Evolutionary conservation across 2,797 vertebrate species (phyloP).

Genomic region (Etheostoma perlongum): DNA sequence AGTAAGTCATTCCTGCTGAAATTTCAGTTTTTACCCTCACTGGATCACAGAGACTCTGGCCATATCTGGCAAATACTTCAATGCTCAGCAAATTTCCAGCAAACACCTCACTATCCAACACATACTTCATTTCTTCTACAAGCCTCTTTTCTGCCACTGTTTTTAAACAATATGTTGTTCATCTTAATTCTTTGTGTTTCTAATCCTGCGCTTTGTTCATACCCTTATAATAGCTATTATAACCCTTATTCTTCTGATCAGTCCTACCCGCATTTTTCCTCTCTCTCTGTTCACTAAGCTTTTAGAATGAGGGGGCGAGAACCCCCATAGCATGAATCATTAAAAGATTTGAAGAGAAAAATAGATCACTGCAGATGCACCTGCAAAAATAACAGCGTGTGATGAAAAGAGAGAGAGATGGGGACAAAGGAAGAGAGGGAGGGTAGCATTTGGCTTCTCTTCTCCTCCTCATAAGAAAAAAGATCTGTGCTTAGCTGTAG

Average conservation of each 20-base stretch:
- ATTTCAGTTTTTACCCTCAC: conserved; percentile 13
- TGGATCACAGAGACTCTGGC: conserved; percentile 31
- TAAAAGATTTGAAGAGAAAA: conserved; percentile 80
- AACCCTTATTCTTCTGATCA: conserved; percentile 62
- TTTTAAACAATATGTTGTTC: conserved; percentile 37
- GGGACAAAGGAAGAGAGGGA: conserved; percentile 42
- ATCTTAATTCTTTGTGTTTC: conserved; percentile 40
- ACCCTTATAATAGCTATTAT: conserved; percentile 34
- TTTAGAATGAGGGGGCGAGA: conserved; percentile 73
- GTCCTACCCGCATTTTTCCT: conserved; percentile 21
- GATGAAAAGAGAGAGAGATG: conserved; percentile 54
- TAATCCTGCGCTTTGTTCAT: conserved; percentile 52
- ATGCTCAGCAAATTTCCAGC: conserved; percentile 41
- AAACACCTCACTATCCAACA: conserved; percentile 26
- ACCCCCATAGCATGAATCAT: conserved; percentile 83
- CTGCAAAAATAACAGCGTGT: conserved; percentile 75
- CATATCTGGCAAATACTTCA: conserved; percentile 24
- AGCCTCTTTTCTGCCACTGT: conserved; percentile 16
- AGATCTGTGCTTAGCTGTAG: conserved; percentile 38
- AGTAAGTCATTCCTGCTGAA: conserved; percentile 40
- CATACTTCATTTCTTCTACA: conserved; percentile 16
- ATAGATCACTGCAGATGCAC: conserved; percentile 82
- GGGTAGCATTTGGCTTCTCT: conserved; percentile 41
- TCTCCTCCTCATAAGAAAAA: conserved; percentile 55
- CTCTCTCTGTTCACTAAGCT: conserved; percentile 59